Evolutionary conservation across 2,888 invertebrate genomes (phyloP).

Genomic region (Leptinotarsa juncta): DNA sequence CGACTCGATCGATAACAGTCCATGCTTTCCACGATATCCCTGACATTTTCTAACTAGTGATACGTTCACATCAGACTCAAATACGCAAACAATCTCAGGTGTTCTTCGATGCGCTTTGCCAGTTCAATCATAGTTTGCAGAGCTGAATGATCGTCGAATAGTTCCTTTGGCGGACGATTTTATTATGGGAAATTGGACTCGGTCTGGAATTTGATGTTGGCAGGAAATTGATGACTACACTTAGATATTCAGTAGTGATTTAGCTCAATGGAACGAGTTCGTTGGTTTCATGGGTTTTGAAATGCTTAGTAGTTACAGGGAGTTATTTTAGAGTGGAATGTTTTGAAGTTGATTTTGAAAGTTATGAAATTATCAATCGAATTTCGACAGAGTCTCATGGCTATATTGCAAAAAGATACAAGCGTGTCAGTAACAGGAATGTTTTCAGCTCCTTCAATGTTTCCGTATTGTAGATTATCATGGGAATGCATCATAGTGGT

Average conservation of each 20-base stretch:
- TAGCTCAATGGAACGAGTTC: neutral
- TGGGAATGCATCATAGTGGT: too few relatives aligned
- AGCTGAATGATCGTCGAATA: constrained; percentile 5
- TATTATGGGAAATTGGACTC: neutral
- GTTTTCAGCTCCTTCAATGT: too few relatives aligned
- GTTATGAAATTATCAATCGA: too few relatives aligned
- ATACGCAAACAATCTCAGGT: constrained; percentile 10
- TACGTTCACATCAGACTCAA: constrained; percentile 5
- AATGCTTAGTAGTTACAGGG: too few relatives aligned
- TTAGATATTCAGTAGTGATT: constrained; percentile 2
- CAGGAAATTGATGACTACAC: constrained; percentile 1
- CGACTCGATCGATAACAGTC: neutral
- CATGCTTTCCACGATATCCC: neutral
- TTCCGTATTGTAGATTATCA: too few relatives aligned
- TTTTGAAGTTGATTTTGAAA: too few relatives aligned
- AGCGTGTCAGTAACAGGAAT: too few relatives aligned
- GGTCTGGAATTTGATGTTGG: constrained; percentile 6
- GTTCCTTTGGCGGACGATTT: constrained; percentile 1
- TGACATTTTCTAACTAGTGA: neutral
- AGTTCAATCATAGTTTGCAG: constrained; percentile 9
- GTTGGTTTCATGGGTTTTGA: neutral
- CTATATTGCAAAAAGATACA: too few relatives aligned
- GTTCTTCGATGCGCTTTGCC: constrained; percentile 11
- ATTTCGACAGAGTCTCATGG: too few relatives aligned
- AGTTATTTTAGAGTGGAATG: too few relatives aligned